A percentile compares a stretch with the other conserved stretches of the same genome.
phyloP scores from a whole-genome alignment of 2,113 vertebrate genomes.

The Struthidea cinerea region DNA sequence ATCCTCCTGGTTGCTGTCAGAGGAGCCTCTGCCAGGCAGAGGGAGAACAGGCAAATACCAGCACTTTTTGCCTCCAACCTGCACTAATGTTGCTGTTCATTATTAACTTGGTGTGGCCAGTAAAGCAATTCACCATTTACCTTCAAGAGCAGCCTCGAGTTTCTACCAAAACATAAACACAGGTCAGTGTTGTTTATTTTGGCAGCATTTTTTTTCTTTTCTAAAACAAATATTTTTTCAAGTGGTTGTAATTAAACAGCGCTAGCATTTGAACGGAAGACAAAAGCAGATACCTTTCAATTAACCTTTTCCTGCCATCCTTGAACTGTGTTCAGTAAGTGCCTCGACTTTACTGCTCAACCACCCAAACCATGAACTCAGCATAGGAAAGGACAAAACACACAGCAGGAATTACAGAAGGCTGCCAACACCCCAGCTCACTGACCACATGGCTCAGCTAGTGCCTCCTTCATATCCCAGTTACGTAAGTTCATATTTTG shows the following conservation, averaged over 20 bases:
- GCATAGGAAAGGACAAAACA: background rate
- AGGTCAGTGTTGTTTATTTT: background rate
- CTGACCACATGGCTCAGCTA: background rate
- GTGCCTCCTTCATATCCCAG: background rate
- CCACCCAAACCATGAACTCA: background rate
- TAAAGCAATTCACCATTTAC: background rate
- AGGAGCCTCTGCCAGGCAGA: background rate
- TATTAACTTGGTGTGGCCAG: background rate
- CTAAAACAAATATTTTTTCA: background rate
- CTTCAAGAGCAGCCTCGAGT: background rate
- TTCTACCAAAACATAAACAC: background rate
- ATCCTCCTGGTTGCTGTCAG: background rate
- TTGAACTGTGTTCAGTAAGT: background rate
- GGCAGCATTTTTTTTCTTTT: background rate
- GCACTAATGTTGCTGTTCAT: background rate
- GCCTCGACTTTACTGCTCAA: fast-evolving
- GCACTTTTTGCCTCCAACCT: background rate
- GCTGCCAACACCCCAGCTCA: background rate
- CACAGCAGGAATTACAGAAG: background rate
- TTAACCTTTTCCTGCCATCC: background rate
- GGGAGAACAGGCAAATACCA: background rate
- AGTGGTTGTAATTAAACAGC: background rate
- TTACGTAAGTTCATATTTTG: background rate
- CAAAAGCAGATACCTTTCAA: background rate
- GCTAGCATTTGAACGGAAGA: background rate